These are phyloP conservation scores for Trichonephila clavipes DNA, from an alignment of 1,140 invertebrate genomes.

Conservation along the genomic window DNA sequence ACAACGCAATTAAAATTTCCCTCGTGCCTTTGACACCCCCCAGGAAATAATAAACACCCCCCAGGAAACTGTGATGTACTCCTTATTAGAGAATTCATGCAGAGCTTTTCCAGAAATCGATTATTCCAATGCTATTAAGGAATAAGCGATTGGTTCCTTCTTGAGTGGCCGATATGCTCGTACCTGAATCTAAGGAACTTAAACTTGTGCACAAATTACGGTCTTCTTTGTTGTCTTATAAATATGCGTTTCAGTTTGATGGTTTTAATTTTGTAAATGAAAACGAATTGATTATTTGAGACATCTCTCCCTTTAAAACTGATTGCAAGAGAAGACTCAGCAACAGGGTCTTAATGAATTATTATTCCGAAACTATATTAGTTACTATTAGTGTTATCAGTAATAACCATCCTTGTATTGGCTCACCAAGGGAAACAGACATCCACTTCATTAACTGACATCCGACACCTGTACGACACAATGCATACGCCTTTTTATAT, in stretches of 20 bases:
- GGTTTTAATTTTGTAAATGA: neutral
- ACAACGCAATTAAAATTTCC: slow-evolving; percentile 54
- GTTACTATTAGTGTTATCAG: no score
- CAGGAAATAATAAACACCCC: no score
- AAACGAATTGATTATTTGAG: neutral
- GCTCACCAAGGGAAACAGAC: no score
- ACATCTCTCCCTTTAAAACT: no score
- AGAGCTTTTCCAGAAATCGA: neutral
- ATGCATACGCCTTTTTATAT: no score
- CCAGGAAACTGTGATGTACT: slow-evolving; percentile 46
- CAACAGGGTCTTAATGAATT: no score
- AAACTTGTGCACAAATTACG: neutral
- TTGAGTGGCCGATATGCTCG: neutral
- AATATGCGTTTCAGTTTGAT: neutral
- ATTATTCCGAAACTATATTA: no score
- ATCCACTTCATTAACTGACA: no score
- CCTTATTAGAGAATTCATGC: slow-evolving; percentile 37
- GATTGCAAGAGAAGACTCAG: no score
- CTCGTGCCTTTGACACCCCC: neutral
- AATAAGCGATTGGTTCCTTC: slow-evolving; percentile 10
- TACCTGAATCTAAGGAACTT: neutral
- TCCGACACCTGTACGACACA: no score
- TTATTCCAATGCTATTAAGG: slow-evolving; percentile 22
- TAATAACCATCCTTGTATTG: no score
- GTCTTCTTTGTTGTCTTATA: neutral